Percentiles rank a stretch among this genome's conserved stretches.
Conservation (phyloP, 2,113 vertebrate genomes). For the Oreochromis niloticus region DNA sequence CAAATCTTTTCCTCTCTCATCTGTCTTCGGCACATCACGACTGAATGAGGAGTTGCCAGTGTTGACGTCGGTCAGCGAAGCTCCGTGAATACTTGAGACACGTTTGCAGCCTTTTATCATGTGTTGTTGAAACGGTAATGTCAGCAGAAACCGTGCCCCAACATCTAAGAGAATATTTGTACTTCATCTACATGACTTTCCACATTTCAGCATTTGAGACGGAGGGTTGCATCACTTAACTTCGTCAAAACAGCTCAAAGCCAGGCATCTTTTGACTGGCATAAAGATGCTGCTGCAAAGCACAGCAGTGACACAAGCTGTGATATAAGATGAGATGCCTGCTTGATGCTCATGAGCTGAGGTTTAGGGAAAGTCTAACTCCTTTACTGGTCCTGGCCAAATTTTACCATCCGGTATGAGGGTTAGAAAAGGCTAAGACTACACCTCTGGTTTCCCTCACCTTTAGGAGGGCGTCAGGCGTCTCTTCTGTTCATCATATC, state of each 20-base stretch:
- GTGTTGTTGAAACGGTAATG: conserved; percentile 47
- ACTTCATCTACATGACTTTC: conserved; percentile 30
- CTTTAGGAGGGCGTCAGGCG: conserved; percentile 26
- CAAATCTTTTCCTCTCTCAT: conserved; percentile 40
- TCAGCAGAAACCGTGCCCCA: conserved; percentile 15
- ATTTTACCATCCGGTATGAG: neutral
- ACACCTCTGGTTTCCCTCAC: neutral
- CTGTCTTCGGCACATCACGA: neutral
- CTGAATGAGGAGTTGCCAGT: neutral
- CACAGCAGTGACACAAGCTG: conserved; percentile 1
- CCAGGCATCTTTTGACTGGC: conserved; percentile 25
- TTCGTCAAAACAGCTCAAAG: conserved; percentile 55
- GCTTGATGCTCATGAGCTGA: neutral
- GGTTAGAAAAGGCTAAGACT: neutral
- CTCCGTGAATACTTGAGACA: neutral
- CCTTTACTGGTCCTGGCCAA: neutral
- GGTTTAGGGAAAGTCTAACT: neutral
- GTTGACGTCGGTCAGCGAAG: conserved; percentile 16
- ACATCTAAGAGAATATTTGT: conserved; percentile 41
- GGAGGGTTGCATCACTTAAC: conserved; percentile 59
- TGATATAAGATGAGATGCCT: conserved; percentile 20
- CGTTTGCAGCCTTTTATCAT: conserved; percentile 16
- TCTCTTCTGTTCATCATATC: conserved; percentile 1
- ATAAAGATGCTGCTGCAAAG: neutral
- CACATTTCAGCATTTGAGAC: conserved; percentile 38